These are phyloP conservation scores for Microctenopoma steveboyesi DNA, from an alignment of 2,797 vertebrate species.

Conservation along the genomic window DNA sequence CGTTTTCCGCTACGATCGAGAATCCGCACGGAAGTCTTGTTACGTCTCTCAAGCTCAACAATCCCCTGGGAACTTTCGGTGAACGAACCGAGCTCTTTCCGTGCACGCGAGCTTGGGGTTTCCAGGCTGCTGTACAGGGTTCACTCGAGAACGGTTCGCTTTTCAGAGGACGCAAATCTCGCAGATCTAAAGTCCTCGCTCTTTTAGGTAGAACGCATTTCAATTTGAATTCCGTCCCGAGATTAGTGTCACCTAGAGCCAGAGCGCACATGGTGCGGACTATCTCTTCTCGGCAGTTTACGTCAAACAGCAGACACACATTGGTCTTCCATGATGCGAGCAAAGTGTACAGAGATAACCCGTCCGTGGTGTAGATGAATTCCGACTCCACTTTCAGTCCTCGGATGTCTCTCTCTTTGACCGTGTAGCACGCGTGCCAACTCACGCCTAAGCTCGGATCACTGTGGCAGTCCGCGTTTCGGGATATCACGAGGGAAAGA, in stretches of 20 bases:
- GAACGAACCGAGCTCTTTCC: too few species aligned
- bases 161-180: background rate
- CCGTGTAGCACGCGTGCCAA: background rate
- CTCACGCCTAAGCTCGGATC: background rate
- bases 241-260: background rate
- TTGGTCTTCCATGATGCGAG: constrained; percentile 7
- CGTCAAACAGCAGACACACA: constrained; percentile 2
- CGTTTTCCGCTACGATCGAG: background rate
- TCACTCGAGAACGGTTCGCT: too few species aligned
- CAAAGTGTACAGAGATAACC: background rate
- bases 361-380: background rate
- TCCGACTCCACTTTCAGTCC: background rate
- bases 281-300: background rate
- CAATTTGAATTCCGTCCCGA: background rate
- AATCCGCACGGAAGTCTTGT: background rate
- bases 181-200: background rate
- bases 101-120: too few species aligned
- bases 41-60: constrained; percentile 1
- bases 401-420: constrained; percentile 6
- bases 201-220: background rate
- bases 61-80: too few species aligned
- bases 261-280: constrained; percentile 5
- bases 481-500: background rate
- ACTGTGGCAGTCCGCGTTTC: background rate
- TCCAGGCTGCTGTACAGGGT: too few species aligned